phyloP scores from a whole-genome alignment of 2,797 vertebrate genomes.

The Diglossa cyanea region DNA sequence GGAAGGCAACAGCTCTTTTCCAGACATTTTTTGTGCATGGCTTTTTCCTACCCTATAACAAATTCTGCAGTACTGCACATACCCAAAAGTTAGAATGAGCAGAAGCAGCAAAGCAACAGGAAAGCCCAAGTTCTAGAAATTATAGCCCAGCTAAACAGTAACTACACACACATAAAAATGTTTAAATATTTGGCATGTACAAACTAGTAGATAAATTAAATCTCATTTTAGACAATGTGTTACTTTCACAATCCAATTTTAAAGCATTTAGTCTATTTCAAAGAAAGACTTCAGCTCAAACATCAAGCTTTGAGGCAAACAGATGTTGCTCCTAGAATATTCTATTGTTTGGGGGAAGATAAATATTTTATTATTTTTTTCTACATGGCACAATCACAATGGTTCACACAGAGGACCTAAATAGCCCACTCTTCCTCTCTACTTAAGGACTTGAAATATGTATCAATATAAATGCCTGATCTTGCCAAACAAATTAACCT shows the following conservation, averaged over 20 bases:
- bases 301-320: background rate
- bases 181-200: background rate
- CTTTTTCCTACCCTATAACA: background rate
- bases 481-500: background rate
- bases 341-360: background rate
- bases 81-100: background rate
- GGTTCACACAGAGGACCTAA: background rate
- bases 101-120: background rate
- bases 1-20: background rate
- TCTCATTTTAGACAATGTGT: background rate
- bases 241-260: background rate
- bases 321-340: background rate
- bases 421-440: background rate
- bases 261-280: background rate
- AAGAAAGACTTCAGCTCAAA: background rate
- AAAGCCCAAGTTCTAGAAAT: background rate
- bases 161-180: background rate
- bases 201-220: background rate
- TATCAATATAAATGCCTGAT: background rate
- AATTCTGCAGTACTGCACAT: background rate
- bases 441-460: background rate
- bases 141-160: background rate
- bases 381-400: background rate
- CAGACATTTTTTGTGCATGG: background rate
- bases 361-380: background rate